Conservation (phyloP, 2,888 invertebrate species). For the Suillia variegata region DNA sequence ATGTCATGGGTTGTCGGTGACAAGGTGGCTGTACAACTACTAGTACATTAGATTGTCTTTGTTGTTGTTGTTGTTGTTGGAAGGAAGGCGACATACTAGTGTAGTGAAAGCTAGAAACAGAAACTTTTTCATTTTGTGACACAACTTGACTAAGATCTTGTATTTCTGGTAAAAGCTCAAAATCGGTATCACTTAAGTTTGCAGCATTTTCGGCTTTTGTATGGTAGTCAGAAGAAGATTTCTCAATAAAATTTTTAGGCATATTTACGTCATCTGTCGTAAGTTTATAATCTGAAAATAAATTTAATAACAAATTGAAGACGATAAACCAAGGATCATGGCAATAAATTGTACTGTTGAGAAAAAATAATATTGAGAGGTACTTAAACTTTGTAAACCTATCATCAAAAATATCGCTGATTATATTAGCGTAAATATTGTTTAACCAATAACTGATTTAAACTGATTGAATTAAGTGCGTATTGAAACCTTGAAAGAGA, state of each 20-base stretch:
- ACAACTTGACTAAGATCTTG: background rate
- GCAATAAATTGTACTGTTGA: too few species aligned
- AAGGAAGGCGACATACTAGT: background rate
- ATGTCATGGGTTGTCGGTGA: background rate
- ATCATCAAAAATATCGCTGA: too few species aligned
- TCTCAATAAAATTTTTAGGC: conserved; percentile 4
- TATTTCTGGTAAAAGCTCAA: background rate
- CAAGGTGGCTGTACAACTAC: conserved; percentile 19
- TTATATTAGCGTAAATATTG: too few species aligned
- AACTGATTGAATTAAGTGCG: too few species aligned
- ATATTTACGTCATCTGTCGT: conserved; percentile 8
- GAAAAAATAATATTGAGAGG: too few species aligned
- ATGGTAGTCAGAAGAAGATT: background rate
- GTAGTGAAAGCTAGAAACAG: background rate
- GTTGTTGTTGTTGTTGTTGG: conserved; percentile 15
- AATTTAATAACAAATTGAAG: too few species aligned
- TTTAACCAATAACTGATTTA: too few species aligned
- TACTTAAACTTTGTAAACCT: too few species aligned
- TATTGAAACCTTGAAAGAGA: too few species aligned
- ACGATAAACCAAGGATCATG: too few species aligned
- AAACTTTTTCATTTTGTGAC: conserved; percentile 3
- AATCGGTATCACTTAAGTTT: background rate
- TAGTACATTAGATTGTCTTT: conserved; percentile 9
- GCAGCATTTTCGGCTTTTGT: background rate
- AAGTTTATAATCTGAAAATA: conserved; percentile 22